phyloP scores from a whole-genome alignment of 1,140 invertebrate species.

The Macrosteles quadrilineatus region DNA sequence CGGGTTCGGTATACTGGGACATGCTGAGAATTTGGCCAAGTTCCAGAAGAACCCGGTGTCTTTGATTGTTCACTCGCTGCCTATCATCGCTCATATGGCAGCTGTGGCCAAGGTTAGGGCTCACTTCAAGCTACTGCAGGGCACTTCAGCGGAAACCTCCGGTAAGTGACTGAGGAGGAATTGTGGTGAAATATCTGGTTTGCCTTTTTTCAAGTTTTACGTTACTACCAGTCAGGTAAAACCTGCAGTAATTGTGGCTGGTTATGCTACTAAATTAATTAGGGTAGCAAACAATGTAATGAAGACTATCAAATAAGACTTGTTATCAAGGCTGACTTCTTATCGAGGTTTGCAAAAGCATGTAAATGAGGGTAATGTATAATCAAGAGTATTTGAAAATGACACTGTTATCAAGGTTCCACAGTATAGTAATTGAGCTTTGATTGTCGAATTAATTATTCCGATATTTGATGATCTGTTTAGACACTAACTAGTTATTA shows the following conservation, averaged over 20 bases:
- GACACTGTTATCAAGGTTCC: no score
- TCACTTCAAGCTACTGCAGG: slow-evolving; percentile 92
- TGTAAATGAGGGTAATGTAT: background rate
- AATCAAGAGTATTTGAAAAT: background rate
- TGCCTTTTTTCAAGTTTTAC: background rate
- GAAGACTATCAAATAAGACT: no score
- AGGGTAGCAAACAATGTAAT: background rate
- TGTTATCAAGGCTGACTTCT: no score
- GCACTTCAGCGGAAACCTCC: slow-evolving; percentile 75
- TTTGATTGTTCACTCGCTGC: slow-evolving; percentile 96
- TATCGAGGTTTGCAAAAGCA: background rate
- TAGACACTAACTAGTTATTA: no score
- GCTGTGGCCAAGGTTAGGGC: slow-evolving; percentile 93
- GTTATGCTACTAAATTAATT: background rate
- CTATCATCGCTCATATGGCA: slow-evolving; percentile 96
- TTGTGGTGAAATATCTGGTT: background rate
- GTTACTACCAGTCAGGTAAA: background rate
- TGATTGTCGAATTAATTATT: no score
- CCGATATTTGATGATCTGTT: no score
- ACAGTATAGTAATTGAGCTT: no score
- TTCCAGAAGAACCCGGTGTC: slow-evolving; percentile 97
- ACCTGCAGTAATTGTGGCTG: background rate
- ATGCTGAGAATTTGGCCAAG: slow-evolving; percentile 93
- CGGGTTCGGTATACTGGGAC: slow-evolving; percentile 93
- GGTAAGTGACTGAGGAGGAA: slow-evolving; percentile 48